A percentile compares a stretch with the other conserved stretches of the same genome.
Conservation (phyloP, 64 coral and sea anemone genomes). For the Anthopleura sola region DNA sequence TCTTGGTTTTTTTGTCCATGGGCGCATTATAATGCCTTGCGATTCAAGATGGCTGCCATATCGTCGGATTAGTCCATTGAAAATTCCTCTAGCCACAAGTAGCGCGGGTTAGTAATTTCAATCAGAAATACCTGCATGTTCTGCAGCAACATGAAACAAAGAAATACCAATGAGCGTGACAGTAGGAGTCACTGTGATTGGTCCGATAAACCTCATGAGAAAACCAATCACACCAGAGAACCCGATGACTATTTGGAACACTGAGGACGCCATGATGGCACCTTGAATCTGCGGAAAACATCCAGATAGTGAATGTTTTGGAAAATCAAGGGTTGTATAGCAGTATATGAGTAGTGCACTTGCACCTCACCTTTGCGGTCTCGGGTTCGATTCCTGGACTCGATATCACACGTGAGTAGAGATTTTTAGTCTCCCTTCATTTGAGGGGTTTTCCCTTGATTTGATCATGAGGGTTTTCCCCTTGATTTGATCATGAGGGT, state of each 20-base stretch:
- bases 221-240: conserved; percentile 78
- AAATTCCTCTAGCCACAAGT: too few species aligned
- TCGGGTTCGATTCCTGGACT: neutral
- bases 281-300: conserved; percentile 66
- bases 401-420: too few species aligned
- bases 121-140: conserved; percentile 50
- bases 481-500: too few species aligned
- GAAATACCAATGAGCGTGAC: conserved; percentile 71
- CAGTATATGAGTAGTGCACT: neutral
- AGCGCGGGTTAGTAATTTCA: too few species aligned
- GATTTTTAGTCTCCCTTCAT: too few species aligned
- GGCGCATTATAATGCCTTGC: too few species aligned
- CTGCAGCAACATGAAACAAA: conserved; percentile 55
- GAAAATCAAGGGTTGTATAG: neutral
- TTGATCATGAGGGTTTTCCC: too few species aligned
- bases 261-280: conserved; percentile 75
- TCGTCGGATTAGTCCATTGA: too few species aligned
- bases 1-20: too few species aligned
- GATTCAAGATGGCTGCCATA: too few species aligned
- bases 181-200: conserved; percentile 73
- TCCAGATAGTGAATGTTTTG: neutral
- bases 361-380: neutral
- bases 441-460: too few species aligned
- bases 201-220: conserved; percentile 70
- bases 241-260: conserved; percentile 77